Percentiles rank a stretch among this genome's conserved stretches.
phyloP scores from a whole-genome alignment of 1,140 invertebrate genomes.

The Phymorhynchus buccinoides region DNA sequence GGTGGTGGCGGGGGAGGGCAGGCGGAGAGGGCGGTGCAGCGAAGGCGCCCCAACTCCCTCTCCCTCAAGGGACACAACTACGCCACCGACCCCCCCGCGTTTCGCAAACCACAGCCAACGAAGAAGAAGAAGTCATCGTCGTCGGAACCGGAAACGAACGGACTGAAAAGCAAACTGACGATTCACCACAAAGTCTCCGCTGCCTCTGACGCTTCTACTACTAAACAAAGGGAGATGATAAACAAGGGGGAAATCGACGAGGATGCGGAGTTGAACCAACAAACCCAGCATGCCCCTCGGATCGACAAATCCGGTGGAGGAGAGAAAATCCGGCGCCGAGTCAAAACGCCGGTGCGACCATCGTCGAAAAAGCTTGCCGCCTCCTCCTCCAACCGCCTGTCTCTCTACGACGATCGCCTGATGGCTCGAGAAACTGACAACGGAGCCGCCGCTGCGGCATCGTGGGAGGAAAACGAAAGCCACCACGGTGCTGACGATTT shows the following conservation, averaged over 20 bases:
- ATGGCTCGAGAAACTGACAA: constrained; percentile 75
- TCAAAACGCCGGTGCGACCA: constrained; percentile 87
- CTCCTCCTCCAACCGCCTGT: constrained; percentile 81
- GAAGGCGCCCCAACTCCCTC: constrained; percentile 61
- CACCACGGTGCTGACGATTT: neutral
- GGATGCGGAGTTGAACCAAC: constrained; percentile 21
- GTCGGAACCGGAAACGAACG: neutral
- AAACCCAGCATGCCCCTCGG: constrained; percentile 57
- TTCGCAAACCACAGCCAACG: neutral
- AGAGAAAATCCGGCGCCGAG: constrained; percentile 80
- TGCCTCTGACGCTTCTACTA: neutral
- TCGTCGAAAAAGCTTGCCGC: constrained; percentile 69
- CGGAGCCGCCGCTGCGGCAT: neutral
- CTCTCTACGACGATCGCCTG: constrained; percentile 89
- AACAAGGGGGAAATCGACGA: neutral
- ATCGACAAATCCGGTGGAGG: constrained; percentile 73
- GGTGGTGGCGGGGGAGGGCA: neutral
- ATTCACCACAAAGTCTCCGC: neutral
- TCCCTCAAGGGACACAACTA: constrained; percentile 67
- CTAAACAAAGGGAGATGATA: neutral
- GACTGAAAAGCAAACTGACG: neutral
- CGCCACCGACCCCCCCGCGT: constrained; percentile 9
- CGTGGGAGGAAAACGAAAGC: neutral
- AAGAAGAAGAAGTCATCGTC: constrained; percentile 21
- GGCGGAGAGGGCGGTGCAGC: constrained; percentile 29